Evolutionary conservation across 1,140 invertebrate species (phyloP).

Genomic region (Coptotermes formosanus): DNA sequence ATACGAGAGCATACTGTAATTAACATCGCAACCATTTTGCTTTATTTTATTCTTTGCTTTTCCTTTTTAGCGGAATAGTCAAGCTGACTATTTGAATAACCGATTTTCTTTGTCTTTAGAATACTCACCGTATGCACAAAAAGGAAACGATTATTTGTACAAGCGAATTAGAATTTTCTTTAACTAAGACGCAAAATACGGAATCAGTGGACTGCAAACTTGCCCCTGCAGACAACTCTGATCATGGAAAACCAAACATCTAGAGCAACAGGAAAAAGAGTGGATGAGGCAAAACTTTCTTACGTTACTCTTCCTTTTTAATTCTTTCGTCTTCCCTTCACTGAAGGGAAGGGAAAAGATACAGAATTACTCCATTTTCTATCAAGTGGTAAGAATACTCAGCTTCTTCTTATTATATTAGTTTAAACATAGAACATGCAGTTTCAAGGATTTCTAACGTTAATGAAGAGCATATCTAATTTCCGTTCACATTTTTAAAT

Average conservation of each 20-base stretch:
- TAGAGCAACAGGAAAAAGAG: neutral
- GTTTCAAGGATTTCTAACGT: neutral
- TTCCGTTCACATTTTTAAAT: too few relatives aligned
- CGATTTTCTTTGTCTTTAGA: neutral
- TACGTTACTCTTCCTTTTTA: neutral
- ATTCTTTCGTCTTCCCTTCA: neutral
- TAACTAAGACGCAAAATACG: neutral
- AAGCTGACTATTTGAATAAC: neutral
- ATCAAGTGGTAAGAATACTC: neutral
- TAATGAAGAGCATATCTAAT: neutral
- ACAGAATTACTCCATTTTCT: neutral
- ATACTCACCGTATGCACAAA: neutral
- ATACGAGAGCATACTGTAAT: neutral
- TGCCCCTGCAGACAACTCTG: neutral
- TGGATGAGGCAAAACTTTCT: neutral
- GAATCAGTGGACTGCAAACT: neutral
- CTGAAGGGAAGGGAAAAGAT: neutral
- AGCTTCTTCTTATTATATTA: neutral
- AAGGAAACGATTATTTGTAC: neutral
- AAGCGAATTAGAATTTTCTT: neutral
- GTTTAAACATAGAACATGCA: neutral
- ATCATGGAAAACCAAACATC: neutral
- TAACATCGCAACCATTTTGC: neutral
- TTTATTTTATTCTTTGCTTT: neutral
- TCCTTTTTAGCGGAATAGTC: neutral